Evolutionary conservation across 92 coral and sea anemone genomes (phyloP).

Genomic region (Parazoanthus swiftii): DNA sequence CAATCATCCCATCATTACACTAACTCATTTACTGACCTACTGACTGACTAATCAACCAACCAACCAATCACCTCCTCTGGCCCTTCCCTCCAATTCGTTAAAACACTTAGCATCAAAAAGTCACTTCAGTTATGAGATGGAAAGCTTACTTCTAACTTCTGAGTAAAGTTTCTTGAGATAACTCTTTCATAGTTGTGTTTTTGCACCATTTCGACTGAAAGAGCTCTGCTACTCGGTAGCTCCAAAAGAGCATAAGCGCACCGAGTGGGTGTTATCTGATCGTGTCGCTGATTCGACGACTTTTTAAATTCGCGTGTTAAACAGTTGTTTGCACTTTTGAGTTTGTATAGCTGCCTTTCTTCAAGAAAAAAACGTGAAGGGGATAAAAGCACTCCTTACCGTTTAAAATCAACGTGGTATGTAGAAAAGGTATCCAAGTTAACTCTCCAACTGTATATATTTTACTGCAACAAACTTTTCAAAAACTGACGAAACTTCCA

Average conservation of each 20-base stretch:
- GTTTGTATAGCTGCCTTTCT: background rate
- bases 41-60: too few species aligned
- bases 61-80: too few species aligned
- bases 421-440: background rate
- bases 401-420: background rate
- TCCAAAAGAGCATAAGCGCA: background rate
- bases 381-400: background rate
- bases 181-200: background rate
- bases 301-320: too few species aligned
- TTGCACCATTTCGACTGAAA: background rate
- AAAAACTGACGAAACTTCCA: background rate
- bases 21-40: too few species aligned
- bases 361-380: background rate
- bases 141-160: background rate
- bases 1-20: too few species aligned
- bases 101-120: too few species aligned
- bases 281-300: too few species aligned
- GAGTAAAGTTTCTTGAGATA: background rate
- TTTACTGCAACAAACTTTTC: background rate
- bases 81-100: too few species aligned
- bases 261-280: background rate
- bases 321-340: background rate
- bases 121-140: background rate
- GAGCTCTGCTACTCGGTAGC: background rate
- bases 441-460: background rate